Evolutionary conservation across 2,113 vertebrate genomes (phyloP), one percentile per base, ranked within the genome.

Genomic region (Callionymus lyra): DNA sequence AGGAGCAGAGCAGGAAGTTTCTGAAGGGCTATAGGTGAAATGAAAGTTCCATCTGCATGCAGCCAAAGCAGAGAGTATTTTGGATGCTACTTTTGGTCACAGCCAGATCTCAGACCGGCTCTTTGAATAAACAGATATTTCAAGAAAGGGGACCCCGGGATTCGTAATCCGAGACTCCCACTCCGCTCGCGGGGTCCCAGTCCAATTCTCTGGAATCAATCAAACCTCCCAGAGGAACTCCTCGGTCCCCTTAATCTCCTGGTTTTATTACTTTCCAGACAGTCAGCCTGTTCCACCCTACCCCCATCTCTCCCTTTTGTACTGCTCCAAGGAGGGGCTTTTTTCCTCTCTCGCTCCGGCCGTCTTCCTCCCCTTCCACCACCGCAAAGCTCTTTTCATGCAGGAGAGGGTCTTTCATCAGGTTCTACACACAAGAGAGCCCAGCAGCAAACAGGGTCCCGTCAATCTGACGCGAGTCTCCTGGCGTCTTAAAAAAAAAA

Each of bases 201-300:
- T 79, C 71, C 83, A 80, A 82, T 79, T 82, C 74, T 81, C 84
- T 84, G 82, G 83, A 86, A 84, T 82, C 84, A 84, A 84, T 85
- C 82, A 84, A 63, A 74, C 72, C 74, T 83, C 84, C 84, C 84
- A 77, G 60, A 85, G 84, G 83, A 84, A 84, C 82, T 79, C 72
- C 80, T 76, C 16, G 59, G 68, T 69, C 76, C 77, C 80, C 80
- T 74, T 84, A 86, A 86, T 85, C 84, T 86, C 79, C 80, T 77
- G 77, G 76, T 86, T 87, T 87, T 87, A 87, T 86, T 85, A 86
- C 84, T 86, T 86, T 85, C 82, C 86, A 85, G 84, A 84, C 79
- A 79, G 77, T 76, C 74, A 34, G 76, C 72, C 76, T 58, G 56
- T 74, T 82, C 69, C 72, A 76, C 83, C 84, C 83, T 79, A 72